Evolutionary conservation across 1,140 invertebrate species (phyloP), one percentile per base, ranked within the genome.

Genomic region (Aradophagus sp.): DNA sequence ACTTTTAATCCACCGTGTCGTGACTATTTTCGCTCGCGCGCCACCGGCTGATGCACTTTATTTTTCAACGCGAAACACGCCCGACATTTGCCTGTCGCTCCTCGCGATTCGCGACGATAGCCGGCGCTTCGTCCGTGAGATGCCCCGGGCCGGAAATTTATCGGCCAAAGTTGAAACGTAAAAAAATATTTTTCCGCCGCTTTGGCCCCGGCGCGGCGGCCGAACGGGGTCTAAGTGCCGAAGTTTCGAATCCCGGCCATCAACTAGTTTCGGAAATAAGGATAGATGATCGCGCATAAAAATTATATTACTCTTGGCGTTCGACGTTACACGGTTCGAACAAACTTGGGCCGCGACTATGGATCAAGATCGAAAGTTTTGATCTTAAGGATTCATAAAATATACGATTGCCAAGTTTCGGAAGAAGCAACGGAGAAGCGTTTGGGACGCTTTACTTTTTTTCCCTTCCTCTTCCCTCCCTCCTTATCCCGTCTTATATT

Each of bases 1-100:
- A 23, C 23, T 59, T 59, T 67, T 59, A 44, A 67, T 59, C 55
- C 52, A 56, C 19, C 27, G 10, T 19, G 44, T 8, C 48, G 13
- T 15, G 29, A 27, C 42, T 36, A 52, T 23, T 56, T 56, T 36
- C 16, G 8, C 27, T 47, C 14, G 1, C 35, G 26, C 27, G 17
- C 19, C 34, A 23, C 26, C 27, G 10, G 10, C n/a, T 16, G 31
- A n/a, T 26, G 12, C 12, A 13, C n/a, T 65, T 32, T 48, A 55
- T 48, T 55, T 65, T 35, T 47, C 34, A 55, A 34, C 23, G 15
- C 27, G 6, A 15, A 55, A 52, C 34, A 59, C 19, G 39, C 23
- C 13, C 12, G 17, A 12, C 12, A 38, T 27, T 38, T 19, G 44
- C 19, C 17, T 13, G 5, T 52, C 55, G 41, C 27, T 34, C 11